These are phyloP conservation scores for Apamea monoglypha DNA, from an alignment of 2,888 invertebrate genomes.

Conservation along the genomic window DNA sequence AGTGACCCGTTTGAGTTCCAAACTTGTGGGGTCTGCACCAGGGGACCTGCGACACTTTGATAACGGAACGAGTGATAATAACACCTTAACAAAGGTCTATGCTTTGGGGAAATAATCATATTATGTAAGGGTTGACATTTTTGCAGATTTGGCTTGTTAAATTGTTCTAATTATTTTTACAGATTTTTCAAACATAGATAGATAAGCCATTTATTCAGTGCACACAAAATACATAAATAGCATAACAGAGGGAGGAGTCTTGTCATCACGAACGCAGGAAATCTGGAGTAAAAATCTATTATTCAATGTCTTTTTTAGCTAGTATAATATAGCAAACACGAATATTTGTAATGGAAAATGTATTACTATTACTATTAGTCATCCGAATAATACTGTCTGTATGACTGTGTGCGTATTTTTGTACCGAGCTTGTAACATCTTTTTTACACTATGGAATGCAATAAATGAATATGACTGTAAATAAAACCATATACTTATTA, in stretches of 20 bases:
- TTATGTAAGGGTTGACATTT: constrained; percentile 28
- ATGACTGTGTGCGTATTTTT: neutral
- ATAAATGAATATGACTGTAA: neutral
- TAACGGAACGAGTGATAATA: constrained; percentile 51
- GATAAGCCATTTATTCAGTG: neutral
- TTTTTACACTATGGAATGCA: too few relatives aligned
- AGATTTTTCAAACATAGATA: neutral
- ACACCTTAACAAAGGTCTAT: constrained; percentile 43
- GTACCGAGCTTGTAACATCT: too few relatives aligned
- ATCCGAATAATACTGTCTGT: neutral
- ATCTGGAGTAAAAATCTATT: neutral
- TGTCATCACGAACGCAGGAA: neutral
- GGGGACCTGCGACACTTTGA: constrained; percentile 50
- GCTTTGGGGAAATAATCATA: constrained; percentile 46
- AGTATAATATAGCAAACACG: neutral
- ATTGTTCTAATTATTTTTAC: neutral
- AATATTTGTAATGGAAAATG: too few relatives aligned
- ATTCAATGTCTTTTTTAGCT: neutral
- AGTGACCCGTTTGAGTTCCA: constrained; percentile 44
- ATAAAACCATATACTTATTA: neutral
- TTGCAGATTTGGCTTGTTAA: constrained; percentile 5
- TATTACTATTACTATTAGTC: neutral
- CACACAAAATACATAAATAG: neutral
- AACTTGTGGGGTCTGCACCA: constrained; percentile 49
- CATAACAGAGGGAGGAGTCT: neutral